Percentiles rank a stretch among this genome's conserved stretches.
These are phyloP conservation scores for Sander lucioperca DNA, from an alignment of 2,113 vertebrate genomes.

Conservation along the genomic window DNA sequence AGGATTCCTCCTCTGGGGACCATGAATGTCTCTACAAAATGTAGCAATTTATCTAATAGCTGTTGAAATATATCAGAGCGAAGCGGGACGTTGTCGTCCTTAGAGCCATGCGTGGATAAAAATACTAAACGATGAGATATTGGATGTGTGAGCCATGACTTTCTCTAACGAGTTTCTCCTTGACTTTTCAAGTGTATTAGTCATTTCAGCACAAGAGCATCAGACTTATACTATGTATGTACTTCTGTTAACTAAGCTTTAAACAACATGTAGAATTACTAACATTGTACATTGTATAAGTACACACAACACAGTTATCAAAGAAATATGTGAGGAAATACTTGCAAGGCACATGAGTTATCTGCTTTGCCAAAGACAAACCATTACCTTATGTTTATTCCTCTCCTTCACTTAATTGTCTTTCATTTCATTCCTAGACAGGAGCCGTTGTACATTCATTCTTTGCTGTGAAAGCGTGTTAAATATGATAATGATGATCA, in stretches of 20 bases:
- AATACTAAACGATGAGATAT: not conserved
- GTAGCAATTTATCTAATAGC: not conserved
- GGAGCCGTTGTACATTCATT: not conserved
- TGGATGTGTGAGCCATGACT: not conserved
- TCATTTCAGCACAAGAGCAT: not conserved
- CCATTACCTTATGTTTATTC: not conserved
- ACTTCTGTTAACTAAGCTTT: not conserved
- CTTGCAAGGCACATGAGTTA: conserved; percentile 1
- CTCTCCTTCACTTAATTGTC: not conserved
- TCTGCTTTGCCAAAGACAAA: not conserved
- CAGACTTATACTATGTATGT: not conserved
- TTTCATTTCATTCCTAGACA: conserved; percentile 1
- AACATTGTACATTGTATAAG: not conserved
- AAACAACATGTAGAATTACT: not conserved
- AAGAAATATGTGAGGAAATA: not conserved
- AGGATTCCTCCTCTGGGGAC: not conserved
- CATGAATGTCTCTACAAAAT: not conserved
- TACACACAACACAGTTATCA: not conserved
- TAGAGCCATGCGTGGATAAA: not conserved
- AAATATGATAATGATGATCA: no score
- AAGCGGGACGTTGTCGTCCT: not conserved
- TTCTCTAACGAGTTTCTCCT: not conserved
- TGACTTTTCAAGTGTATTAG: conserved; percentile 12
- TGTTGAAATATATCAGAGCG: not conserved
- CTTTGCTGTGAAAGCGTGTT: not conserved